phyloP scores from a whole-genome alignment of 2,113 vertebrate genomes.

The Talpa occidentalis region DNA sequence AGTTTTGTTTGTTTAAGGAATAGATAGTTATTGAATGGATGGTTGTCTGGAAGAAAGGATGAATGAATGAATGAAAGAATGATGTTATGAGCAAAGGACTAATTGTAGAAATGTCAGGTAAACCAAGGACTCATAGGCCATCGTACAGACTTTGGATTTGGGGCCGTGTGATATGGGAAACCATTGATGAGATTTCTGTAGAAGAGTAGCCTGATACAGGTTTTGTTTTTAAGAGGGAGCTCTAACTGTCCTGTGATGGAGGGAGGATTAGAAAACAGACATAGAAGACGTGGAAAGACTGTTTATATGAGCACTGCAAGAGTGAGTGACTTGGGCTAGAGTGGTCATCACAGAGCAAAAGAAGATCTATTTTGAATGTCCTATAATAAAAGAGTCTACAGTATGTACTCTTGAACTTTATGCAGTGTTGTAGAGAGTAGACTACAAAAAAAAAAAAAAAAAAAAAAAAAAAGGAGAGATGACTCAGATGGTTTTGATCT shows the following conservation, averaged over 20 bases:
- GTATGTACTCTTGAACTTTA: not conserved
- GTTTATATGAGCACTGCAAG: not conserved
- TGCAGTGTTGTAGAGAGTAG: not conserved
- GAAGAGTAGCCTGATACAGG: not conserved
- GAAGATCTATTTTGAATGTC: not conserved
- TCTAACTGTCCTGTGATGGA: not conserved
- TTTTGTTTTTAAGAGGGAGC: not conserved
- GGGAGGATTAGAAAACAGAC: not conserved
- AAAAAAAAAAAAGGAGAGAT: not conserved
- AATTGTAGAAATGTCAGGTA: not conserved
- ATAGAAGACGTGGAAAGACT: not conserved
- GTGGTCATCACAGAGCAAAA: not conserved
- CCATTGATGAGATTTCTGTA: not conserved
- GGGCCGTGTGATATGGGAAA: not conserved
- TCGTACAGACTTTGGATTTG: not conserved
- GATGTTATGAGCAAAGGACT: not conserved
- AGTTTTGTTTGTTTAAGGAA: slow-evolving; percentile 1
- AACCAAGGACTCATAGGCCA: not conserved
- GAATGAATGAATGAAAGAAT: not conserved
- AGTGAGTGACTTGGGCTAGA: not conserved
- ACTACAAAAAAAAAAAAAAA: not conserved
- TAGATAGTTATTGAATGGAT: not conserved
- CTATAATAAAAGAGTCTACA: not conserved
- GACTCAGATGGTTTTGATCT: not conserved
- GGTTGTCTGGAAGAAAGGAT: not conserved